Evolutionary conservation across 2,113 vertebrate species (phyloP), one percentile per base, ranked within the genome.

Genomic region (Terrapene triunguis): DNA sequence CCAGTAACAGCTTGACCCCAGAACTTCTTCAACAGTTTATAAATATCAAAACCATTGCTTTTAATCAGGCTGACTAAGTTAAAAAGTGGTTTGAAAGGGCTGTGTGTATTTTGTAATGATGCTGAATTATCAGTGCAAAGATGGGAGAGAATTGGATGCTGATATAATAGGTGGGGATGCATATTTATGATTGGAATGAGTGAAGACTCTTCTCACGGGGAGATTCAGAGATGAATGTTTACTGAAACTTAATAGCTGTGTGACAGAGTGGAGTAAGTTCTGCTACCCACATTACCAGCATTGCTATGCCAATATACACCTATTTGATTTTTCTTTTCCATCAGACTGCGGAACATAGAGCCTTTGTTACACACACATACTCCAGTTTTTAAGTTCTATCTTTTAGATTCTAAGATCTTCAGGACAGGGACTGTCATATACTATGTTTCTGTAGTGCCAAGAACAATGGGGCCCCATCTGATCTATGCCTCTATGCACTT

Each of bases 31-130:
- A 57, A 35, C 24, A 44, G 27, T 82, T 90, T 78, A 47, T 53
- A 24, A 7, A 1, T 35, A 69, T 76, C 22, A 82, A 85, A 88
- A 24, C 48, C 17, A 55, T 65, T 3, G 2, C 80, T 51, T 90
- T 50, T 50, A 50, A 50, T 50, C 50, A 50, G 59, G 11, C 55
- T 76, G 42, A 59, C 47, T 54, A 76, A 50, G 54, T 80, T 84
- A 32, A 38, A 29, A 72, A 29, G 50, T 14, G 3, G 42, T 89
- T 84, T 76, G 80, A 62, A 84, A 92, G 92, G 84, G 48, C 44
- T 51, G 8, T n/a, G 1, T 0, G 0, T 11, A 48, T 78, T 44
- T 8, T 78, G 59, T 62, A 29, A 62, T 62, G 50, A 55, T 84
- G 81, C 22, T 81, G 21, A 55, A 54, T 76, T 32, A 32, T 65